phyloP scores from a whole-genome alignment of 2,797 vertebrate genomes.

The Balearica regulorum region DNA sequence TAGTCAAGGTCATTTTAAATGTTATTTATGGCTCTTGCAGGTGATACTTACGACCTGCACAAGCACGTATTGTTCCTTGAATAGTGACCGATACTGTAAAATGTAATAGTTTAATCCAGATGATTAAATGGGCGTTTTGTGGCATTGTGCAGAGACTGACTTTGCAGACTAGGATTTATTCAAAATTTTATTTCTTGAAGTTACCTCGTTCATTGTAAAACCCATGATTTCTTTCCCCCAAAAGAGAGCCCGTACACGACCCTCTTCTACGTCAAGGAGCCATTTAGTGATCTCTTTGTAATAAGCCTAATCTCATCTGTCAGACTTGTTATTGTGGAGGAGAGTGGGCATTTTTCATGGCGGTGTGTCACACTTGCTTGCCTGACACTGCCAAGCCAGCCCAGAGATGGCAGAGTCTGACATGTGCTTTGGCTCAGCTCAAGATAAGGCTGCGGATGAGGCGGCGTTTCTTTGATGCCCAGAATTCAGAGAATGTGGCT shows the following conservation, averaged over 20 bases:
- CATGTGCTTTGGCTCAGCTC: neutral
- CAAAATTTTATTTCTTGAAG: neutral
- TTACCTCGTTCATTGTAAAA: neutral
- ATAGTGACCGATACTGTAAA: neutral
- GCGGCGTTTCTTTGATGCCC: neutral
- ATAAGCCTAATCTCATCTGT: neutral
- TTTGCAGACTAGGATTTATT: neutral
- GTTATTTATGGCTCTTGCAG: neutral
- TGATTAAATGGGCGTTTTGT: neutral
- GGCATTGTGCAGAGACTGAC: neutral
- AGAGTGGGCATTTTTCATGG: neutral
- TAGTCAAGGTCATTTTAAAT: neutral
- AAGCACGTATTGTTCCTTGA: neutral
- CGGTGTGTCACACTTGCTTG: rapidly evolving
- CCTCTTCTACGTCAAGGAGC: neutral
- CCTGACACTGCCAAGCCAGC: neutral
- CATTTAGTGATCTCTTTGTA: neutral
- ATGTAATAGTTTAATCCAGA: neutral
- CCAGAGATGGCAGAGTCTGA: neutral
- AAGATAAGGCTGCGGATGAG: neutral
- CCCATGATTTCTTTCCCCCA: neutral
- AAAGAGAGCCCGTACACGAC: rapidly evolving
- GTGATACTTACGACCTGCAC: neutral
- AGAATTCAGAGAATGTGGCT: neutral
- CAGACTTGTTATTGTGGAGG: neutral